phyloP scores from a whole-genome alignment of 2,888 invertebrate genomes.

The Ypsolopha sequella region DNA sequence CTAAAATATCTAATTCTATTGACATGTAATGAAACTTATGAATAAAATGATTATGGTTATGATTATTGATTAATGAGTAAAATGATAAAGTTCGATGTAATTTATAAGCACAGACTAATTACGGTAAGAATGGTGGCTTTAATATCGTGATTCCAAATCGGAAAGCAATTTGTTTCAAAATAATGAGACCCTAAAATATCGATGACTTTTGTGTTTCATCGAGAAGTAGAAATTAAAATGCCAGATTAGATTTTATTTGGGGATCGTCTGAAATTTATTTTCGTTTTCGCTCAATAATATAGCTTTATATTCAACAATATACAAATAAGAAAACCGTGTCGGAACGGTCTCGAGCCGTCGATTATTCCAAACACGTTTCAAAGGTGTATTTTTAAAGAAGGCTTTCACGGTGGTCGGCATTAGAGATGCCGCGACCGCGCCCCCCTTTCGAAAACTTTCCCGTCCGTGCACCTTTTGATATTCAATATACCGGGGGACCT shows the following conservation, averaged over 20 bases:
- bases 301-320: neutral
- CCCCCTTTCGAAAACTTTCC: slow-evolving; percentile 51
- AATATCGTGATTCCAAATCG: neutral
- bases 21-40: too few relatives aligned
- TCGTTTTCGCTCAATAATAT: neutral
- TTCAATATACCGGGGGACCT: slow-evolving; percentile 65
- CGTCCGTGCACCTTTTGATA: slow-evolving; percentile 65
- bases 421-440: slow-evolving; percentile 46
- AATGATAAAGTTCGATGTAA: too few relatives aligned
- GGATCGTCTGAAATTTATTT: neutral
- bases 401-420: slow-evolving; percentile 56
- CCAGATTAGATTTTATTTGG: neutral
- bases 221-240: neutral
- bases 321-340: neutral
- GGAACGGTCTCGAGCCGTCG: slow-evolving; percentile 24
- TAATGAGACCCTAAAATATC: neutral
- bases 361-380: slow-evolving; percentile 61
- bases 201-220: neutral
- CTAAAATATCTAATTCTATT: too few relatives aligned
- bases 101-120: neutral
- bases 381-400: slow-evolving; percentile 67
- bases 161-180: neutral
- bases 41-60: too few relatives aligned
- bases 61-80: too few relatives aligned
- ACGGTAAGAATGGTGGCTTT: neutral